Percentiles rank a stretch among this genome's conserved stretches.
Evolutionary conservation across 2,888 invertebrate species (phyloP).

Genomic region (Electrophaes corylata): DNA sequence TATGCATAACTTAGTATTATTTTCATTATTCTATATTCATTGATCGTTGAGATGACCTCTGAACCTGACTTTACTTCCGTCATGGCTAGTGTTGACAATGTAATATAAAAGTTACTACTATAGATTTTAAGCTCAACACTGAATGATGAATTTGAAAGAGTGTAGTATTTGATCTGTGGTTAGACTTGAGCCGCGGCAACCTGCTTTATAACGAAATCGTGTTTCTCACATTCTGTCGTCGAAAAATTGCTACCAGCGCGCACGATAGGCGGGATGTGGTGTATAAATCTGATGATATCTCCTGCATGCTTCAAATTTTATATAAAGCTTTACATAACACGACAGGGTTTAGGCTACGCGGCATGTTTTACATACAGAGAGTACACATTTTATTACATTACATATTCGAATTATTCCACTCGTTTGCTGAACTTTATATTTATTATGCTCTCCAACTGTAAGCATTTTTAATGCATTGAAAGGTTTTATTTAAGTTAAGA

Average conservation of each 20-base stretch:
- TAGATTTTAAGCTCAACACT: too few species aligned
- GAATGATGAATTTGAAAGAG: too few species aligned
- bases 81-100: too few species aligned
- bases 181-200: neutral
- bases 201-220: constrained; percentile 4
- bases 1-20: too few species aligned
- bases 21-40: too few species aligned
- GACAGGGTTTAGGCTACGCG: neutral
- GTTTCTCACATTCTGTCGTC: constrained; percentile 20
- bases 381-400: neutral
- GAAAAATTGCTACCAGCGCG: constrained; percentile 32
- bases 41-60: too few species aligned
- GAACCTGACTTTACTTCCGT: too few species aligned
- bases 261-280: constrained; percentile 21
- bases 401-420: too few species aligned
- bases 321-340: constrained; percentile 11
- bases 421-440: too few species aligned
- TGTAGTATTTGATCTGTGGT: too few species aligned
- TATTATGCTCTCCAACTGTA: neutral
- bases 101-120: too few species aligned
- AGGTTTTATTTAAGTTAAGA: too few species aligned
- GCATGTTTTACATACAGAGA: neutral
- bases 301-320: constrained; percentile 16
- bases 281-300: constrained; percentile 28
- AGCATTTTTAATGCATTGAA: neutral